Evolutionary conservation across 2,888 invertebrate genomes (phyloP).

Genomic region (Hirudinaria manillensis): DNA sequence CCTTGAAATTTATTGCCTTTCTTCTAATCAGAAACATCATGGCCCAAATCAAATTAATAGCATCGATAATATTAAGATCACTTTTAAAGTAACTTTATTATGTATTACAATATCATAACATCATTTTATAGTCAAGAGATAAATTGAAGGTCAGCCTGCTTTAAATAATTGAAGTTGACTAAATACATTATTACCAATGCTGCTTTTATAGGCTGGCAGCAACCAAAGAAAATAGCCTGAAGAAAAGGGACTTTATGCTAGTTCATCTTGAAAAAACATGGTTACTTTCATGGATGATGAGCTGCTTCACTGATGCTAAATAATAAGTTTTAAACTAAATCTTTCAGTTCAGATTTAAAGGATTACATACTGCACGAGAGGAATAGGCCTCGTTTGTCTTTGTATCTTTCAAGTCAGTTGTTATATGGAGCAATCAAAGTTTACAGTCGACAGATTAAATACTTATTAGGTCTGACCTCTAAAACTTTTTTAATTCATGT

Average conservation of each 20-base stretch:
- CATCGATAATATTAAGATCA: too few relatives aligned
- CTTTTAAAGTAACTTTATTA: too few relatives aligned
- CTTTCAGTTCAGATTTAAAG: slow-evolving; percentile 20
- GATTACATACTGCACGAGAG: slow-evolving; percentile 25
- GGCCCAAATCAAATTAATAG: too few relatives aligned
- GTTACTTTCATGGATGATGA: background rate
- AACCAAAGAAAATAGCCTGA: slow-evolving; percentile 13
- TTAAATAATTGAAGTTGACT: too few relatives aligned
- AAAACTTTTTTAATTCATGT: background rate
- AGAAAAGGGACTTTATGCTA: slow-evolving; percentile 19
- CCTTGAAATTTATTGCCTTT: too few relatives aligned
- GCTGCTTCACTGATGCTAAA: background rate
- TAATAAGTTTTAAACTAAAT: background rate
- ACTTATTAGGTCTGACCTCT: slow-evolving; percentile 7
- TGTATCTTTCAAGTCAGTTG: slow-evolving; percentile 21
- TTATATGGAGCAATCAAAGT: slow-evolving; percentile 25
- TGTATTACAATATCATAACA: too few relatives aligned
- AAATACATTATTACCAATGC: too few relatives aligned
- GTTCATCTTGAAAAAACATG: slow-evolving; percentile 5
- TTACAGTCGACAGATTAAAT: slow-evolving; percentile 24
- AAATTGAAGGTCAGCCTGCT: too few relatives aligned
- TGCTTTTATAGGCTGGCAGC: slow-evolving; percentile 19
- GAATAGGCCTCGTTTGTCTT: slow-evolving; percentile 12
- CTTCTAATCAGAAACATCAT: too few relatives aligned
- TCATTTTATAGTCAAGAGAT: too few relatives aligned